Evolutionary conservation across 2,888 invertebrate species (phyloP).

Genomic region (Thereva unica): DNA sequence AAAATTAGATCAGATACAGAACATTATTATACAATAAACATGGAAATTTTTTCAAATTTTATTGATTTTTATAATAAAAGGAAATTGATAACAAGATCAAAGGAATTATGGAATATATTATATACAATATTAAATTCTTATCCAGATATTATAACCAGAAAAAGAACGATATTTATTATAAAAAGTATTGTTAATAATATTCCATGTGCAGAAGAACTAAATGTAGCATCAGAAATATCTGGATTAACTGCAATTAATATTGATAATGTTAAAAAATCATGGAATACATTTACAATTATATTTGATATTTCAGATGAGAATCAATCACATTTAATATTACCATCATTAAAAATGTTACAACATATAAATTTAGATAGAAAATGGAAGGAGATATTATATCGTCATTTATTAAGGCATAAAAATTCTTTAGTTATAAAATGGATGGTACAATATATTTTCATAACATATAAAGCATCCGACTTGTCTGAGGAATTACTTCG

Average conservation of each 20-base stretch:
- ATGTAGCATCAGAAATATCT: not conserved
- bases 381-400: conserved; percentile 49
- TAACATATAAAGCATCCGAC: not conserved
- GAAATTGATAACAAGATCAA: not conserved
- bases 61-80: not conserved
- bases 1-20: too few relatives aligned
- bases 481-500: conserved; percentile 44
- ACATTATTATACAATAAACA: not conserved
- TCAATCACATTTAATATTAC: conserved; percentile 55
- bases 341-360: conserved; percentile 47
- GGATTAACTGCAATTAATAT: conserved; percentile 21
- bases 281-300: conserved; percentile 49
- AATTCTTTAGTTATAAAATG: conserved; percentile 53
- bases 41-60: conserved; percentile 5
- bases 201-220: not conserved
- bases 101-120: conserved; percentile 12
- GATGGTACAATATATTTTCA: conserved; percentile 47
- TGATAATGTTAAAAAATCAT: conserved; percentile 42
- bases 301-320: conserved; percentile 53
- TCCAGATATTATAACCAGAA: not conserved
- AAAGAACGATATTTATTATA: conserved; percentile 2
- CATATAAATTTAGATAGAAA: conserved; percentile 34
- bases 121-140: not conserved
- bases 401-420: conserved; percentile 48
- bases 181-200: not conserved